These are phyloP conservation scores for Chymomyza caudatula DNA, from an alignment of 2,888 invertebrate genomes.

Conservation along the genomic window DNA sequence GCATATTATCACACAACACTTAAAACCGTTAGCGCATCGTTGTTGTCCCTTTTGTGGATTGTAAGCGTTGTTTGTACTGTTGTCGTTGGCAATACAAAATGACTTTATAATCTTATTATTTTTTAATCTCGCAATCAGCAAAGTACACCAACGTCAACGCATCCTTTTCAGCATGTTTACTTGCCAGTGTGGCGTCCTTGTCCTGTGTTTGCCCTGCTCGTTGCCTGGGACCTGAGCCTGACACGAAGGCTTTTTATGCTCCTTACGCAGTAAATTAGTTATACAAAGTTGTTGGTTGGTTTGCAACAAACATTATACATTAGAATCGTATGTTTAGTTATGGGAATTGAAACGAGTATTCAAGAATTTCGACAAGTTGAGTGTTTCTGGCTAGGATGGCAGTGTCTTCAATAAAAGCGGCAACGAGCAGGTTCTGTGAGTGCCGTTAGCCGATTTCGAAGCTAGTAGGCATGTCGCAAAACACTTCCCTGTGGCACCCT, in stretches of 20 bases:
- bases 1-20: neutral
- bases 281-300: too few relatives aligned
- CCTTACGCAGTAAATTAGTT: too few relatives aligned
- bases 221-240: neutral
- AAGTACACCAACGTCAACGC: conserved; percentile 2
- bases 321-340: too few relatives aligned
- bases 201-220: neutral
- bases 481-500: too few relatives aligned
- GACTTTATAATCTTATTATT: conserved; percentile 43
- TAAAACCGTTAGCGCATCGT: neutral
- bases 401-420: too few relatives aligned
- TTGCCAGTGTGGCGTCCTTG: neutral
- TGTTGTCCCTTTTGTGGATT: neutral
- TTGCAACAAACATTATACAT: too few relatives aligned
- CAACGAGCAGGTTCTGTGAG: too few relatives aligned
- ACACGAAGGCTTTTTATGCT: neutral
- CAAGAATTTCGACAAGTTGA: too few relatives aligned
- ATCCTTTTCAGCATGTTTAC: neutral
- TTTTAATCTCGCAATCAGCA: conserved; percentile 41
- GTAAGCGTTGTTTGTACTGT: neutral
- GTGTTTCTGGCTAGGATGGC: too few relatives aligned
- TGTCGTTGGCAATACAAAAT: conserved; percentile 17
- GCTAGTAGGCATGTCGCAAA: too few relatives aligned
- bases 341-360: too few relatives aligned
- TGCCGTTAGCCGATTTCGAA: too few relatives aligned